Conservation (phyloP, 2,888 invertebrate species). For the Nomada flava region DNA sequence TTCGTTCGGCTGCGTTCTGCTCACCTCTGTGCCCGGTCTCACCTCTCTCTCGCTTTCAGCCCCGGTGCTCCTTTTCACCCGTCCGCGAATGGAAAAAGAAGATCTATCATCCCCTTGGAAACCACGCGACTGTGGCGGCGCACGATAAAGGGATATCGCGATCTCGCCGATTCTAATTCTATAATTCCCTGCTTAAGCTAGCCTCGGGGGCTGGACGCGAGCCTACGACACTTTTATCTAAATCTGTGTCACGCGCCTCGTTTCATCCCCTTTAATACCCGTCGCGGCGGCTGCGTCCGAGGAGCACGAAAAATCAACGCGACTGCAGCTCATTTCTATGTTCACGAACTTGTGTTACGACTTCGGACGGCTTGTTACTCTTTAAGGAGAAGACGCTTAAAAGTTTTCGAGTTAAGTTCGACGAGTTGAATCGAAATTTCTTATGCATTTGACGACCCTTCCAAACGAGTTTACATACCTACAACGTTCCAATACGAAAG, state of each 20-base stretch:
- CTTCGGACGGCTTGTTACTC: background rate
- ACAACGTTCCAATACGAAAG: too few relatives aligned
- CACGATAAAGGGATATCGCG: constrained; percentile 77
- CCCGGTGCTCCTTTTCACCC: constrained; percentile 9
- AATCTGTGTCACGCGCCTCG: constrained; percentile 77
- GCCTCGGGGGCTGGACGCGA: constrained; percentile 34
- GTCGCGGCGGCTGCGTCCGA: constrained; percentile 22
- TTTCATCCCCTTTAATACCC: constrained; percentile 73
- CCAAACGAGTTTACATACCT: too few relatives aligned
- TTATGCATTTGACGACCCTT: too few relatives aligned
- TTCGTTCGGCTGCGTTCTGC: constrained; percentile 5
- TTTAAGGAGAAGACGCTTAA: background rate
- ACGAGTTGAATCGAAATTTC: too few relatives aligned
- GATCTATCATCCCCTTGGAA: constrained; percentile 39
- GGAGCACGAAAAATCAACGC: constrained; percentile 16
- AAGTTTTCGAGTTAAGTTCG: too few relatives aligned
- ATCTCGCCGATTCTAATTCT: constrained; percentile 76
- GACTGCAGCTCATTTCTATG: background rate
- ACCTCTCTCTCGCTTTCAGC: background rate
- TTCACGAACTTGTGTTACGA: background rate
- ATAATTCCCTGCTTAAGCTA: constrained; percentile 75
- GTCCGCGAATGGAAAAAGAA: constrained; percentile 22
- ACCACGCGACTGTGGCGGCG: constrained; percentile 52
- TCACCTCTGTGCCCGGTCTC: constrained; percentile 26
- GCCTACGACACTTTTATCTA: constrained; percentile 72